These are phyloP conservation scores for Plumapathes pennacea DNA, from an alignment of 92 coral and sea anemone genomes.

Conservation along the genomic window DNA sequence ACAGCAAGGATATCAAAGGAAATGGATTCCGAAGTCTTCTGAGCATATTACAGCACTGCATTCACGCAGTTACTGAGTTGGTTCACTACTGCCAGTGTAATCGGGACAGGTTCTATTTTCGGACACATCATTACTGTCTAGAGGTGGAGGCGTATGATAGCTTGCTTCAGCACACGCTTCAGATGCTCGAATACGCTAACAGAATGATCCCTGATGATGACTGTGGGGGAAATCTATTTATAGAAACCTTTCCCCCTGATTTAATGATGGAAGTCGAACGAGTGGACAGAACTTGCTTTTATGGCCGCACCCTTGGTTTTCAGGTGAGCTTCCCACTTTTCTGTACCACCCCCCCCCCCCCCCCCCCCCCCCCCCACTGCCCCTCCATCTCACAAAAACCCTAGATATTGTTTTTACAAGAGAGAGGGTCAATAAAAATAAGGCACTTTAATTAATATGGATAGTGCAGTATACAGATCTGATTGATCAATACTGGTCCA, in stretches of 20 bases:
- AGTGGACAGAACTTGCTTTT: slow-evolving; percentile 91
- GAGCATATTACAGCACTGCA: slow-evolving; percentile 66
- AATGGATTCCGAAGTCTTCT: slow-evolving; percentile 89
- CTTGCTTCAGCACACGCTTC: slow-evolving; percentile 61
- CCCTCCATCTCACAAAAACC: no score
- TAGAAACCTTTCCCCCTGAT: slow-evolving; percentile 69
- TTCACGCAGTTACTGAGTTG: slow-evolving; percentile 75
- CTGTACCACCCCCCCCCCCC: no score
- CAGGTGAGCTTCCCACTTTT: slow-evolving; percentile 85
- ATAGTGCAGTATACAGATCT: no score
- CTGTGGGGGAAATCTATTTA: slow-evolving; percentile 64
- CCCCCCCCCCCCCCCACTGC: no score
- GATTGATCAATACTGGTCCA: no score
- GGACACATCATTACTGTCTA: slow-evolving; percentile 89
- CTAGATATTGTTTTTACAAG: no score
- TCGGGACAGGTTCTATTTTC: slow-evolving; percentile 81
- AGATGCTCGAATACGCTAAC: slow-evolving; percentile 69
- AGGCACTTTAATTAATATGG: no score
- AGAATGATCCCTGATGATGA: slow-evolving; percentile 62
- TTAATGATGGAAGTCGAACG: slow-evolving; percentile 76
- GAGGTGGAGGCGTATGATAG: slow-evolving; percentile 81
- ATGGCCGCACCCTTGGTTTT: slow-evolving; percentile 92
- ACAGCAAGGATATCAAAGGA: slow-evolving; percentile 79
- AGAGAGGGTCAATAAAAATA: no score
- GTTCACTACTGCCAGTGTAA: slow-evolving; percentile 72